These are phyloP conservation scores for Pyxicephalus adspersus DNA, from an alignment of 2,113 vertebrate species.

Conservation along the genomic window DNA sequence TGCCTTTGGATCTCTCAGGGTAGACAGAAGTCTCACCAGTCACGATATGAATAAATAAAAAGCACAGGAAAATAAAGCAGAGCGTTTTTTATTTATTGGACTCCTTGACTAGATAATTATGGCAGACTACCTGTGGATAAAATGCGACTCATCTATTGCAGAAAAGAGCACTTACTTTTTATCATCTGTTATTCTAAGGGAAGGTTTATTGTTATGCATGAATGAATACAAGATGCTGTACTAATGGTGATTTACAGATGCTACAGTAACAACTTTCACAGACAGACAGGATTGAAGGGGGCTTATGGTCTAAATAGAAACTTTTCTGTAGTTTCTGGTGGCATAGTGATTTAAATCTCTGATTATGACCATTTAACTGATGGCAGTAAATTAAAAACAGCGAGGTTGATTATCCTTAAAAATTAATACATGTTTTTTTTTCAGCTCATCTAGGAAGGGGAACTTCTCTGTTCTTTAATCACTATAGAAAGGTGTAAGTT, in stretches of 20 bases:
- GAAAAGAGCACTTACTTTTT: constrained; percentile 39
- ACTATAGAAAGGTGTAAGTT: too few relatives aligned
- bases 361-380: background rate
- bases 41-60: background rate
- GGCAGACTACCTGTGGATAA: constrained; percentile 36
- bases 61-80: constrained; percentile 4
- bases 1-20: background rate
- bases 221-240: constrained; percentile 15
- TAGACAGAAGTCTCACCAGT: background rate
- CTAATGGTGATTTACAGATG: constrained; percentile 48
- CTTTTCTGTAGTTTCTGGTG: too few relatives aligned
- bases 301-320: too few relatives aligned
- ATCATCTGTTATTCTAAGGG: constrained; percentile 38
- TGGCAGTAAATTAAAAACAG: background rate
- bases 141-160: constrained; percentile 40
- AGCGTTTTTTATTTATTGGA: constrained; percentile 37
- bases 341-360: background rate
- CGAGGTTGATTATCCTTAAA: background rate
- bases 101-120: constrained; percentile 36
- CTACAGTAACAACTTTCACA: constrained; percentile 14
- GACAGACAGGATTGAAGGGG: constrained; percentile 2
- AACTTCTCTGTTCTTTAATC: too few relatives aligned
- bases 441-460: too few relatives aligned
- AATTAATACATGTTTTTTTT: too few relatives aligned
- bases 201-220: constrained; percentile 53